Base-by-base conservation (phyloP, 1,140 invertebrate genomes). In the Rhagoletis pomonella region DNA sequence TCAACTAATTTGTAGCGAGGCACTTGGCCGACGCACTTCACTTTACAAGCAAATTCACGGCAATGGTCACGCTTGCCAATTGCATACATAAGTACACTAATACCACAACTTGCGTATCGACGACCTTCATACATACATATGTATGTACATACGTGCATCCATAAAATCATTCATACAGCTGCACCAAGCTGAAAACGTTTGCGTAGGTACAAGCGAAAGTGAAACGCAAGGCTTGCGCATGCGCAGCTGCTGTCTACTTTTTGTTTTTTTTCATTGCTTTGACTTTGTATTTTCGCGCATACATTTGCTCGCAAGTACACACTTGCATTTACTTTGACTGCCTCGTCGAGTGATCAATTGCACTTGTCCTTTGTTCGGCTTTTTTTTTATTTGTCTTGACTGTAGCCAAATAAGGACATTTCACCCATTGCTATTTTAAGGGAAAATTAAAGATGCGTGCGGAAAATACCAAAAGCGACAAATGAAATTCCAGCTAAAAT, bases 391-490 rank as follows among this genome's bases (percentile, higher is more conserved):
- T 73, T 14, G 12, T 12, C 44, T 47, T 47, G 39, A 14, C 67
- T 67, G 19, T 2, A n/a, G 12, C 84, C 84, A 62, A 62, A 85
- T 85, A 85, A 85, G 84, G 84, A 85, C 12, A 59, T 62, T 62
- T 85, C 59, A 62, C 84, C 84, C 59, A n/a, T 60, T 85, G 58
- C 84, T 59, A 60, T 85, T 59, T 62, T 55, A 62, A 85, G 55
- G 59, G 84, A 62, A 85, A 85, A 85, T 85, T 85, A 85, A 85
- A 85, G 84, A 85, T 85, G 84, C 84, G 55, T 85, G 59, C 59
- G 84, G 59, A 85, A 85, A 60, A 85, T 85, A 85, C 84, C 58
- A 85, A 85, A 62, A 85, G 59, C 42, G 42, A 39, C 42, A 59
- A 85, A 60, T 81, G 58, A 85, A 55, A 85, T 85, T 85, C 84